Evolutionary conservation across 2,113 vertebrate genomes (phyloP).

Genomic region (Oenanthe melanoleuca): DNA sequence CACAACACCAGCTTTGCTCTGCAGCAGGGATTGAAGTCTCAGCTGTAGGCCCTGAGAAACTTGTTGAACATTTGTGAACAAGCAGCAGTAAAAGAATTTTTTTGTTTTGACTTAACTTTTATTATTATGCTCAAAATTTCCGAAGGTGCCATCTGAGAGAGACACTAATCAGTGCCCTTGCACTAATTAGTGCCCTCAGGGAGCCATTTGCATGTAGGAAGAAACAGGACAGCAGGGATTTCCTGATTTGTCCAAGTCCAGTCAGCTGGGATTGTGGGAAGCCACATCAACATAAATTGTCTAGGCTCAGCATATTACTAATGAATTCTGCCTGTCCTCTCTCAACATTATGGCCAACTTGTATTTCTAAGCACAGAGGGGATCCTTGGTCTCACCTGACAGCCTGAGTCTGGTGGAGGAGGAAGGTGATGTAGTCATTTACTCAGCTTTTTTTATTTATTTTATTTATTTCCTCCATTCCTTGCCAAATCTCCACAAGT

Average conservation of each 20-base stretch:
- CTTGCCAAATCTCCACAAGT: neutral
- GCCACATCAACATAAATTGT: neutral
- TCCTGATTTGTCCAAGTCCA: neutral
- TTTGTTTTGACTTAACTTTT: neutral
- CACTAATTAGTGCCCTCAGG: neutral
- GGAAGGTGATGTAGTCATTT: neutral
- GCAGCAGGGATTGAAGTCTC: neutral
- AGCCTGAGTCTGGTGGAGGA: neutral
- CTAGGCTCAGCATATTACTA: neutral
- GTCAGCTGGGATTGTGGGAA: neutral
- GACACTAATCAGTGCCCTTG: neutral
- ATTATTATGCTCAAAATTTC: neutral
- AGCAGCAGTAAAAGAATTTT: neutral
- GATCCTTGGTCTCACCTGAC: neutral
- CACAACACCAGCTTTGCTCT: neutral
- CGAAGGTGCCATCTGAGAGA: neutral
- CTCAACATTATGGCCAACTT: rapidly evolving
- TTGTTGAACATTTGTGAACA: neutral
- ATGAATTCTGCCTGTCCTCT: neutral
- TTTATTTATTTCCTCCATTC: neutral
- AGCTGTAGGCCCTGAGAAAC: neutral
- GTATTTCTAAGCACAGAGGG: neutral
- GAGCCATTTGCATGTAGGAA: neutral
- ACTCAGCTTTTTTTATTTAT: neutral
- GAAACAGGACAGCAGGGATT: neutral